Base-by-base conservation (phyloP, 2,888 invertebrate genomes). In the Therioaphis trifolii region DNA sequence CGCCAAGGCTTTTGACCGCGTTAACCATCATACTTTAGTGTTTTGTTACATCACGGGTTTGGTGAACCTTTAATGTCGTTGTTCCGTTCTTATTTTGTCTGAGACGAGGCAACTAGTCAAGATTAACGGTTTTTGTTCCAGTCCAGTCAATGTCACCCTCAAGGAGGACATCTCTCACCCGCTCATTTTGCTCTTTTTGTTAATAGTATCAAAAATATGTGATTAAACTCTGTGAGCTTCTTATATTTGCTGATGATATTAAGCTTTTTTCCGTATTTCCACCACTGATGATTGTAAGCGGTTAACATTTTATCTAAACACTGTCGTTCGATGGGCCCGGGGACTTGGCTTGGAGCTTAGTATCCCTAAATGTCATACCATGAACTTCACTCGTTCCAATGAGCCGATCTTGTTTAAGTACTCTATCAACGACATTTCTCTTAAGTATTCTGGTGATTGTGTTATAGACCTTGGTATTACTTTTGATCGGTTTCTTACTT, bases 161-260 rank as follows among this genome's bases (percentile, higher is more conserved):
- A 68, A 40, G 14, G 68, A 0, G 68, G 68, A 0, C 68, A 68
- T 68, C 21, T 68, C 11, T 68, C 68, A 2, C 68, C 68, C 68
- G 68, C 40, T 68, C n/a, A 40, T 12, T 40, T 68, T 68, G 40
- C 40, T 14, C 12, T 40, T 4, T 40, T 68, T 40, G 14, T 68
- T 43, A 68, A 68, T 40, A 12, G 43, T 12, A 68, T 66, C 40
- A 68, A 68, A 21, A 12, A n/a, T n/a, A 40, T 21, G 66, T 68
- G 66, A 40, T 68, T 3, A 1, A 46, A 4, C 46, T 12, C 4
- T 12, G 1, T 46, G 2, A 3, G 4, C 46, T 46, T 46, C 46
- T 3, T 46, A 3, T 46, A 4, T 46, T 46, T 46, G 4, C 4
- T 46, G 46, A 46, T 46, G 46, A 46, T 46, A 46, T 46, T 46